Conservation (phyloP, 2,113 vertebrate genomes). For the Sinocyclocheilus rhinocerous region DNA sequence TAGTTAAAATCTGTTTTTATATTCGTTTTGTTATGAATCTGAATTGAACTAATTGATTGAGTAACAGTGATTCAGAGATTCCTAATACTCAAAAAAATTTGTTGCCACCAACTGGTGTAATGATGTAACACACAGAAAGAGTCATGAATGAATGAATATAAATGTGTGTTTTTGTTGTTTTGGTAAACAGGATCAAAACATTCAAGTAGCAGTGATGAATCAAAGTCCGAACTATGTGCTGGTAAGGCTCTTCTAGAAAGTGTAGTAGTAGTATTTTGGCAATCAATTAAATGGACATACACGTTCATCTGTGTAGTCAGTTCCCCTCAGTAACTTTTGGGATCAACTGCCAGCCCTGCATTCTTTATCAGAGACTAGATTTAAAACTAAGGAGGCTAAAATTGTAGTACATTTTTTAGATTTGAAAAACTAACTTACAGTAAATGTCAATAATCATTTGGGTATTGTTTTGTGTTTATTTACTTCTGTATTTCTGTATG, state of each 20-base stretch:
- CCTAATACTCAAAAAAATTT: not conserved
- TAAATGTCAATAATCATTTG: not conserved
- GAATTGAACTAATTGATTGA: not conserved
- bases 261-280: not conserved
- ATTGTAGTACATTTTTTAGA: not conserved
- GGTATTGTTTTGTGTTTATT: not conserved
- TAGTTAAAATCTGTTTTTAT: not conserved
- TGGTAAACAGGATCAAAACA: not conserved
- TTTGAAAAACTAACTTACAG: not conserved
- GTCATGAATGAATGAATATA: not conserved
- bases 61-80: not conserved
- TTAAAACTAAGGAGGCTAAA: not conserved
- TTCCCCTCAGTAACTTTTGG: not conserved
- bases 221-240: not conserved
- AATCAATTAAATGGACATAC: not conserved
- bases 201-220: not conserved
- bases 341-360: not conserved
- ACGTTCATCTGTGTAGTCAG: not conserved
- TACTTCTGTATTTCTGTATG: not conserved
- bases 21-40: not conserved
- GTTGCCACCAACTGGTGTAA: not conserved
- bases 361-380: not conserved
- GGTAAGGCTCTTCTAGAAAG: not conserved
- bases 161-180: not conserved
- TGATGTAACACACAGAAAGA: conserved; percentile 4